A percentile compares a stretch with the other conserved stretches of the same genome.
Conservation (phyloP, 2,113 vertebrate genomes). For the Toxotes chatareus region DNA sequence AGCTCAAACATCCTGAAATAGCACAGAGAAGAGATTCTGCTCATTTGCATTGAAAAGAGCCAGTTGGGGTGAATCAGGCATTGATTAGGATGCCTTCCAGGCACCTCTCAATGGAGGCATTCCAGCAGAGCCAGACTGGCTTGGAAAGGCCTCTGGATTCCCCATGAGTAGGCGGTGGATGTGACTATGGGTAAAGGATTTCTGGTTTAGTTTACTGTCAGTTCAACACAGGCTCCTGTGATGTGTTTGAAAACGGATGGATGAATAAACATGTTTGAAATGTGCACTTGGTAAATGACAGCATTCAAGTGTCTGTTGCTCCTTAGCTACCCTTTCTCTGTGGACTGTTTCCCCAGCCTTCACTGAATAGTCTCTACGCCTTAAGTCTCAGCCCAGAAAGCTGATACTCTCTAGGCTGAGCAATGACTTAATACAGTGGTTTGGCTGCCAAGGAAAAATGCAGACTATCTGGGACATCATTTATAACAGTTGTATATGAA, state of each 20-base stretch:
- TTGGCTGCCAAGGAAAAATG: background rate
- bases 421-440: background rate
- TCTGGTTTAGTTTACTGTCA: constrained; percentile 8
- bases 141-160: constrained; percentile 31
- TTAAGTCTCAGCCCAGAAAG: background rate
- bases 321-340: background rate
- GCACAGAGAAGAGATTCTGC: constrained; percentile 9
- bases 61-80: constrained; percentile 30
- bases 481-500: background rate
- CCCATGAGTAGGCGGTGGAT: constrained; percentile 19
- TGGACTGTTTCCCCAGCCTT: background rate
- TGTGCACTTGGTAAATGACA: background rate
- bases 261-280: background rate
- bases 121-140: constrained; percentile 37
- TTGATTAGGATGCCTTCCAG: constrained; percentile 53
- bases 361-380: background rate
- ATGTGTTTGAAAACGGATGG: background rate
- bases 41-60: constrained; percentile 50
- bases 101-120: constrained; percentile 30
- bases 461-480: background rate
- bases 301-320: background rate
- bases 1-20: constrained; percentile 31
- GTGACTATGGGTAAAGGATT: constrained; percentile 21
- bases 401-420: background rate
- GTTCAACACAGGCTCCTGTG: background rate